Percentiles rank a stretch among this genome's conserved stretches.
Evolutionary conservation across 2,113 vertebrate genomes (phyloP).

Genomic region (Stictonetta naevosa): DNA sequence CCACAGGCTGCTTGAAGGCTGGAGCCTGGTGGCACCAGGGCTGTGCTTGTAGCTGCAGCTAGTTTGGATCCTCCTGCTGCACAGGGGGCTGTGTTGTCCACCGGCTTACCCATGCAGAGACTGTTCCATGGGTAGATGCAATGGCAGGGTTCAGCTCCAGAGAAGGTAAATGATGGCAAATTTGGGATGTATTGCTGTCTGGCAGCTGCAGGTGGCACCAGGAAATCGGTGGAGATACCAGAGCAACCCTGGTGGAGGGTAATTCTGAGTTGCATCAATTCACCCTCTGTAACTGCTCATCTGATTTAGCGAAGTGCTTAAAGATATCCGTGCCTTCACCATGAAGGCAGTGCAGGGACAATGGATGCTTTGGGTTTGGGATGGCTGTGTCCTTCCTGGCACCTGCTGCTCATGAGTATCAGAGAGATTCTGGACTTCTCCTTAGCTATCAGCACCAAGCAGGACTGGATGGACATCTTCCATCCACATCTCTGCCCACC

Average conservation of each 20-base stretch:
- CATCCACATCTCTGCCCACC: fast-evolving
- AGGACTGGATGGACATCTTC: fast-evolving
- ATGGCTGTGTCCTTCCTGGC: not conserved
- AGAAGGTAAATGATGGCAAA: fast-evolving
- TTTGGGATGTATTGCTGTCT: not conserved
- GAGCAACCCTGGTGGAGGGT: not conserved
- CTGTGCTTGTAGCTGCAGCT: not conserved
- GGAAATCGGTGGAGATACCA: not conserved
- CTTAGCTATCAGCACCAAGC: not conserved
- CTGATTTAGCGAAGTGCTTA: fast-evolving
- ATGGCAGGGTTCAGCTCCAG: fast-evolving
- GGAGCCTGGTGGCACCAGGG: too few species aligned
- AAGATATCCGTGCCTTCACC: fast-evolving
- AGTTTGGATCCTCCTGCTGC: not conserved
- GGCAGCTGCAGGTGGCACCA: not conserved
- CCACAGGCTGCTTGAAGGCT: not conserved
- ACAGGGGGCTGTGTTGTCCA: not conserved
- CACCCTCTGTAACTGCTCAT: fast-evolving
- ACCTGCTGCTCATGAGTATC: not conserved
- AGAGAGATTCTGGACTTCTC: fast-evolving
- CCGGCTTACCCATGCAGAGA: not conserved
- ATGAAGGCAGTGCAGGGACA: fast-evolving
- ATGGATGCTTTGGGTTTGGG: fast-evolving
- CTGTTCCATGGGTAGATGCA: not conserved
- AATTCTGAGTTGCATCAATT: not conserved